Conservation (phyloP, 2,797 vertebrate species). For the Hypotaenidia okinawae region DNA sequence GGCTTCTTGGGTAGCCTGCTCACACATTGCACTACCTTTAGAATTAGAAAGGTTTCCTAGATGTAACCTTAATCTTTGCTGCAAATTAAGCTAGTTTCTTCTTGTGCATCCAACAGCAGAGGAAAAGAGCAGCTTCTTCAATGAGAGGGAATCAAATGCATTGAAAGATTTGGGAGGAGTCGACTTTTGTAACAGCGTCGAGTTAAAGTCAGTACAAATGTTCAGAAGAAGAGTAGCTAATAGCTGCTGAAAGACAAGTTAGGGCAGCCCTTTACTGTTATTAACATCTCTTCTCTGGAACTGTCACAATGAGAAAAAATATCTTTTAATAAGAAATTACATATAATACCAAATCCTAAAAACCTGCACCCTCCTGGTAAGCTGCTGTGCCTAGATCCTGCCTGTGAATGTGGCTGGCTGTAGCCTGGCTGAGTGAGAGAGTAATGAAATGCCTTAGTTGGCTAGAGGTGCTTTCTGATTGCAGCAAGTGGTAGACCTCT, state of each 20-base stretch:
- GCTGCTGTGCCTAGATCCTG: neutral
- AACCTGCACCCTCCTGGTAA: neutral
- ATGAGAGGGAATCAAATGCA: neutral
- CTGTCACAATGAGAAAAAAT: neutral
- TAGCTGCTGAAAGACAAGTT: conserved; percentile 10
- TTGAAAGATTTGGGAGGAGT: conserved; percentile 52
- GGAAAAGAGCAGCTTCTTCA: neutral
- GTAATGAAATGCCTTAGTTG: neutral
- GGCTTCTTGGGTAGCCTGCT: neutral
- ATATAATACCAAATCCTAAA: neutral
- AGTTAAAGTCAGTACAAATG: neutral
- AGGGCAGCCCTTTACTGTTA: neutral
- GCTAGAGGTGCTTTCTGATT: neutral
- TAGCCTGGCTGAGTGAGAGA: neutral
- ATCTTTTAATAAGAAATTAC: neutral
- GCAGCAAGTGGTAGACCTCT: neutral
- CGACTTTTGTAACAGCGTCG: neutral
- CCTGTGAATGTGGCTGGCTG: neutral
- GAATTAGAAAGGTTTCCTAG: neutral
- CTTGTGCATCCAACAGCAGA: neutral
- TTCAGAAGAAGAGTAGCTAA: neutral
- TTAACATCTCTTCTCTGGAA: neutral
- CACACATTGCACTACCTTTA: neutral
- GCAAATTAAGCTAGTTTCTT: neutral
- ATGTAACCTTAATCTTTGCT: neutral